A percentile compares a stretch with the other conserved stretches of the same genome.
Conservation (phyloP, 2,113 vertebrate species). For the Hassar affinis region DNA sequence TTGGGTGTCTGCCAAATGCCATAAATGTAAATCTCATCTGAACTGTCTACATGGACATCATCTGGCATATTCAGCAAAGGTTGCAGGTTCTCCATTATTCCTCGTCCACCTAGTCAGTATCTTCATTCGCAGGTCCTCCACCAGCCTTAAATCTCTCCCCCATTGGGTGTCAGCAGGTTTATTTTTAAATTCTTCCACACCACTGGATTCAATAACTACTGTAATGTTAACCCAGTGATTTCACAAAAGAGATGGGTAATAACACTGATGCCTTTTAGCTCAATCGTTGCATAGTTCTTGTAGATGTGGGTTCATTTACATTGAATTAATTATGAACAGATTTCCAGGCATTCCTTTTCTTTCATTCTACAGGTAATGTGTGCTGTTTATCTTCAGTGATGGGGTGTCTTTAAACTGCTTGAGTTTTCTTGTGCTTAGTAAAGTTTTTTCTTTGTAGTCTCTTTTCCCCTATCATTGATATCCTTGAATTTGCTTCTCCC, state of each 20-base stretch:
- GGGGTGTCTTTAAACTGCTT: constrained; percentile 28
- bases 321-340: constrained; percentile 28
- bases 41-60: constrained; percentile 45
- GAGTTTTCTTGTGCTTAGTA: constrained; percentile 35
- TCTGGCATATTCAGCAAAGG: constrained; percentile 42
- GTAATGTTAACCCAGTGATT: background rate
- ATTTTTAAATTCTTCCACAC: constrained; percentile 28
- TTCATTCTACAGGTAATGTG: constrained; percentile 18
- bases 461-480: constrained; percentile 18
- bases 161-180: constrained; percentile 7
- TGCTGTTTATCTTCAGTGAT: constrained; percentile 36
- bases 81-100: no score
- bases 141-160: constrained; percentile 35
- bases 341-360: constrained; percentile 31
- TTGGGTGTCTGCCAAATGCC: no score
- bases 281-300: constrained; percentile 30
- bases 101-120: constrained; percentile 23
- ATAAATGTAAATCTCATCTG: constrained; percentile 31
- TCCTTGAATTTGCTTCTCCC: no score
- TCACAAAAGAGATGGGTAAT: background rate
- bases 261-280: constrained; percentile 14
- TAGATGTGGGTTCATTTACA: constrained; percentile 32
- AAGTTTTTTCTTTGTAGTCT: constrained; percentile 20
- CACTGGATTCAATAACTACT: constrained; percentile 16
- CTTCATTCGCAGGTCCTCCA: constrained; percentile 28